phyloP scores from a whole-genome alignment of 2,888 invertebrate species.

The Cheilosia impressa region DNA sequence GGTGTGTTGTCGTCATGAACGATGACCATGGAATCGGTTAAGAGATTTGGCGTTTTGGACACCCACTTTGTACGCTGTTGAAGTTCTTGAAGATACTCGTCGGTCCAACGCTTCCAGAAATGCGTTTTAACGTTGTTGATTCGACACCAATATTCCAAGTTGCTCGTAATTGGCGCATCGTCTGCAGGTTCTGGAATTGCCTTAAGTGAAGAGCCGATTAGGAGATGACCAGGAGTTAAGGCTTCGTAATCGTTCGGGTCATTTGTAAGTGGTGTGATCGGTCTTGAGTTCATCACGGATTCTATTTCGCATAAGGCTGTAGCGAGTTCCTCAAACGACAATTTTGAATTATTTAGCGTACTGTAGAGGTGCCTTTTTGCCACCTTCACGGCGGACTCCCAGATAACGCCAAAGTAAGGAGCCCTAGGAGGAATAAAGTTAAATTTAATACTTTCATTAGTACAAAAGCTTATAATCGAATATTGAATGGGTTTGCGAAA shows the following conservation, averaged over 20 bases:
- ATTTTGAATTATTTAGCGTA: too few species aligned
- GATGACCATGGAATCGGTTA: not conserved
- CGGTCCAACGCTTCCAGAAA: slow-evolving; percentile 7
- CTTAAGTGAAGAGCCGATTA: too few species aligned
- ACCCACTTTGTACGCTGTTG: slow-evolving; percentile 24
- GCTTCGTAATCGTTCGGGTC: too few species aligned
- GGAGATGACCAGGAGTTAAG: too few species aligned
- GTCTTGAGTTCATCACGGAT: slow-evolving; percentile 58
- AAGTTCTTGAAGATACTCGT: slow-evolving; percentile 10
- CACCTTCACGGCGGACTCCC: too few species aligned
- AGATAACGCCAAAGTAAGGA: too few species aligned
- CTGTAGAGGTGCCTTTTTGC: too few species aligned
- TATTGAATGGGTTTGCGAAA: too few species aligned
- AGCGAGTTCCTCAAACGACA: too few species aligned
- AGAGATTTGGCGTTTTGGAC: not conserved
- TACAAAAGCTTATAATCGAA: too few species aligned
- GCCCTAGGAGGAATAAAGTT: too few species aligned
- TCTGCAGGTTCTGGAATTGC: not conserved
- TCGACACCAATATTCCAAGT: not conserved
- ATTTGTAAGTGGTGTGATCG: slow-evolving; percentile 15
- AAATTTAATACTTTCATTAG: too few species aligned
- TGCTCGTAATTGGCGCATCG: not conserved
- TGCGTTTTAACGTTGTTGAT: slow-evolving; percentile 6
- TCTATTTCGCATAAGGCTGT: slow-evolving; percentile 65
- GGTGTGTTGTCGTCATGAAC: not conserved